A percentile compares a stretch with the other conserved stretches of the same genome.
These are phyloP conservation scores for Coryphaenoides rupestris DNA, from an alignment of 2,113 vertebrate genomes.

Conservation along the genomic window DNA sequence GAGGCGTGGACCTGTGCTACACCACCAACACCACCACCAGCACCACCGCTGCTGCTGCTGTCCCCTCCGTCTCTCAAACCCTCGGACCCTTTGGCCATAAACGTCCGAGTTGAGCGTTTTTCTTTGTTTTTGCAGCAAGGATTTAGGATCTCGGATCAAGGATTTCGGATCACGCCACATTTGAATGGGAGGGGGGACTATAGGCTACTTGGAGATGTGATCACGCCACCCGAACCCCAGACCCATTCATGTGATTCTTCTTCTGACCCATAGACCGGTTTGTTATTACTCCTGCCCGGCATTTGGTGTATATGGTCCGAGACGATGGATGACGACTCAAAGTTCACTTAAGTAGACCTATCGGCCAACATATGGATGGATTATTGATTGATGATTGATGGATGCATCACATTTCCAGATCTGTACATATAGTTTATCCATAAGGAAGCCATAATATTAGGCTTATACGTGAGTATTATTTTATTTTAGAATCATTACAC, in stretches of 20 bases:
- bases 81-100: constrained; percentile 27
- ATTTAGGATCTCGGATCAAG: constrained; percentile 43
- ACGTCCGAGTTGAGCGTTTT: constrained; percentile 25
- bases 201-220: constrained; percentile 37
- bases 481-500: neutral
- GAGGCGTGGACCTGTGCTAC: constrained; percentile 26
- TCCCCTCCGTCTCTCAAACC: constrained; percentile 27
- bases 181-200: constrained; percentile 50
- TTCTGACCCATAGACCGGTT: constrained; percentile 26
- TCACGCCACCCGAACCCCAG: constrained; percentile 40
- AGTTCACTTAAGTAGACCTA: constrained; percentile 43
- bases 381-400: neutral
- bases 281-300: neutral
- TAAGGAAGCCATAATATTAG: neutral
- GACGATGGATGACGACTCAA: constrained; percentile 24
- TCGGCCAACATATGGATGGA: neutral
- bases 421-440: neutral
- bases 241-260: constrained; percentile 24
- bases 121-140: constrained; percentile 3
- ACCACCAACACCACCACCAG: no score
- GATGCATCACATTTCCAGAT: neutral
- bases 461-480: neutral
- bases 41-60: no score
- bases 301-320: neutral
- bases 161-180: constrained; percentile 42